Evolutionary conservation across 2,888 invertebrate species (phyloP).

Genomic region (Resseliella maxima): DNA sequence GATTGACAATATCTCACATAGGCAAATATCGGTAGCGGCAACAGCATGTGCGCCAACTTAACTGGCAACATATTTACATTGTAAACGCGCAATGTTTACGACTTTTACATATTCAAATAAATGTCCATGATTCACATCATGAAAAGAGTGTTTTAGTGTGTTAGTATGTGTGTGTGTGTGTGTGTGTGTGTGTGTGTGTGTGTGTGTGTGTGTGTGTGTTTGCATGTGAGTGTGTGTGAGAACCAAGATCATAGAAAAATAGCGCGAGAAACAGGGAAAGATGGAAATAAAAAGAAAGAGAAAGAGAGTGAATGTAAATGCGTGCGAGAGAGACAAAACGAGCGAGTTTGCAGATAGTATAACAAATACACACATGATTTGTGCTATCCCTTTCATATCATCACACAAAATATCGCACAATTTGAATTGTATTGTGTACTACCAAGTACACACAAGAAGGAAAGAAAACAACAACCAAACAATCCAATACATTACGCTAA

Average conservation of each 20-base stretch:
- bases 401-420: background rate
- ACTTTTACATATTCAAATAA: constrained; percentile 31
- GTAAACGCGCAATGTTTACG: constrained; percentile 45
- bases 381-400: background rate
- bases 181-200: too few relatives aligned
- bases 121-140: constrained; percentile 21
- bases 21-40: too few relatives aligned
- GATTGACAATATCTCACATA: too few relatives aligned
- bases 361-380: too few relatives aligned
- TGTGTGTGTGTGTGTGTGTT: too few relatives aligned
- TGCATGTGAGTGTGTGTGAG: background rate
- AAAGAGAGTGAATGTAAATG: background rate
- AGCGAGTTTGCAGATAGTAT: too few relatives aligned
- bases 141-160: too few relatives aligned
- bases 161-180: background rate
- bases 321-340: too few relatives aligned
- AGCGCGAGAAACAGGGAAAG: background rate
- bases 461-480: background rate
- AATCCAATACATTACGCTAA: too few relatives aligned
- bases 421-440: constrained; percentile 7
- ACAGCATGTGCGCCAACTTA: background rate
- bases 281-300: background rate
- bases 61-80: background rate
- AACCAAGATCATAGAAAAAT: background rate
- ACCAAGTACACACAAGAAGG: background rate